Conservation (phyloP, 2,113 vertebrate genomes). For the Penelope pileata region DNA sequence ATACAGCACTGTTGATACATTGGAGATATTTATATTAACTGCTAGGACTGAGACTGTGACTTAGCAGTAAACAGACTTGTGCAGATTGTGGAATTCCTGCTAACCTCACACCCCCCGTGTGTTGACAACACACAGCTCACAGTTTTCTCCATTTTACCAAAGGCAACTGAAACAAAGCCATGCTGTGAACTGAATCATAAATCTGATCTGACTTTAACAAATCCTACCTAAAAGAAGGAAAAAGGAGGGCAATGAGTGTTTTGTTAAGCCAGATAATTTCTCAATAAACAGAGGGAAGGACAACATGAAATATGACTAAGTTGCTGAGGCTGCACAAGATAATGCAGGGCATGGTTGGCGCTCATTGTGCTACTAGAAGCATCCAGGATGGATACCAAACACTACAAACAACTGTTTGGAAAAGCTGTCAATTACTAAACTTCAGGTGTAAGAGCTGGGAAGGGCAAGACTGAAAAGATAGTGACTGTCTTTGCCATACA, state of each 20-base stretch:
- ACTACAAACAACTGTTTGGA: not conserved
- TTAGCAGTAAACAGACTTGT: not conserved
- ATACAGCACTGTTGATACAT: not conserved
- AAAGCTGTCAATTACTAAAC: not conserved
- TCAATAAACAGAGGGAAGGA: not conserved
- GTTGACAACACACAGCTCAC: not conserved
- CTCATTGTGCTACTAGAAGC: not conserved
- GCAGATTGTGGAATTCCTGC: not conserved
- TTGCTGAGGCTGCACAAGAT: not conserved
- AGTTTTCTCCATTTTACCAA: not conserved
- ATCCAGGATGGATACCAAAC: not conserved
- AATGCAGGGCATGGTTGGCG: not conserved
- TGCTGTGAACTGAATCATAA: not conserved
- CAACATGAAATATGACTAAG: not conserved
- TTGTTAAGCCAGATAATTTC: not conserved
- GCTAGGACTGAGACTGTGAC: not conserved
- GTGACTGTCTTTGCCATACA: not conserved
- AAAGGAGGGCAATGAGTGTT: not conserved
- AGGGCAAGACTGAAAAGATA: not conserved
- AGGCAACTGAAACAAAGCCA: not conserved
- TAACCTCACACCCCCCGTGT: not conserved
- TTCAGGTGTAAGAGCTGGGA: not conserved
- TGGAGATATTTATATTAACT: not conserved
- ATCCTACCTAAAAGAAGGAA: not conserved
- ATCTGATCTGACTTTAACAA: not conserved